Base-by-base conservation (phyloP, 2,113 vertebrate genomes). In the Leptobrachium ailaonicum region DNA sequence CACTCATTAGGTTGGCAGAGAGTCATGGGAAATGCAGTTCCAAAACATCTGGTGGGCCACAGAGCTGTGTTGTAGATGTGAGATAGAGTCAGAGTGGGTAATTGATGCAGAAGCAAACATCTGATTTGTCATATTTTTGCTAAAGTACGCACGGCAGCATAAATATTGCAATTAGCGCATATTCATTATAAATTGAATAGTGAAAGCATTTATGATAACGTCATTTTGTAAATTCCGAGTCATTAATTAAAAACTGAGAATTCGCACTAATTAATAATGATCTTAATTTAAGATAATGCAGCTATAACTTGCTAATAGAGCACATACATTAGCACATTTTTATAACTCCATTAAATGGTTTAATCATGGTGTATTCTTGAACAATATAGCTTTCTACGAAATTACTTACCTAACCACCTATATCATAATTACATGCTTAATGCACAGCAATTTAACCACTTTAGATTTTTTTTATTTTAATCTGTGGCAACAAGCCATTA, bases 231-330 rank as follows among this genome's bases (percentile, higher is more conserved):
- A 71, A 62, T 53, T 64, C 20, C 40, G 41, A 56, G 70, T 73
- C 47, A 79, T 79, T 66, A 76, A 76, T 53, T 54, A 66, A 79
- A 54, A 63, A 42, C 58, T 41, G 63, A 44, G 66, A 44, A 54
- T 54, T 53, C 41, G 4, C 32, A 50, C 58, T 43, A 79, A 79
- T 79, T 79, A 63, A 73, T 74, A 80, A 80, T 73, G 50, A 56
- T 67, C 42, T 6, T 74, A 80, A 73, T 67, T 68, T 73, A 73
- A 74, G 63, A 60, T 74, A 80, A 80, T 80, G 54, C 66, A 74
- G 5, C 41, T 68, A 20, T 56, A 14, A 50, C 47, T 73, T 72
- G 13, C 70, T 67, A 73, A 56, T 74, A 58, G 71, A 44, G 54
- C 41, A 67, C 78, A 68, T 74, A 40, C 41, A 67, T 44, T 67